These are phyloP conservation scores for Alouatta caraya DNA, from an alignment of 2,797 vertebrate genomes.

Conservation along the genomic window DNA sequence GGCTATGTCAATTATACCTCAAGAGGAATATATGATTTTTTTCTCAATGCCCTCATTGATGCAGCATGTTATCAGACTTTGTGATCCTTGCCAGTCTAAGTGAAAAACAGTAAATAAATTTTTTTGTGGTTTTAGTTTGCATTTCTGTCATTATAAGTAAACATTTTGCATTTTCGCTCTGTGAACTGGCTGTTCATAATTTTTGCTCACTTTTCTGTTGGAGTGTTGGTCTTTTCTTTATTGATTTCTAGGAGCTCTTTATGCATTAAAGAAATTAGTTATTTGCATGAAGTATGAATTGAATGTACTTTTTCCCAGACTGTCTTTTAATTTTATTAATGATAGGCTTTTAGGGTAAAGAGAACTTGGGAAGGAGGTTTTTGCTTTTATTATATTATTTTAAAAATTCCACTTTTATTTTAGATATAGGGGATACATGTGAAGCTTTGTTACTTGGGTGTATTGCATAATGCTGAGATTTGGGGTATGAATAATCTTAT, in stretches of 20 bases:
- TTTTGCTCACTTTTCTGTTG: background rate
- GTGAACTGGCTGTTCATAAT: background rate
- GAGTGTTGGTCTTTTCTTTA: background rate
- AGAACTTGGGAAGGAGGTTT: background rate
- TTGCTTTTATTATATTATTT: background rate
- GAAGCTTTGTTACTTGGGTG: background rate
- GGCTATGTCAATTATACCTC: background rate
- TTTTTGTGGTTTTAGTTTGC: background rate
- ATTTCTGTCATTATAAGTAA: background rate
- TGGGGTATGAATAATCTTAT: background rate
- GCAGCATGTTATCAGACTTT: background rate
- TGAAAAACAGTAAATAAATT: background rate
- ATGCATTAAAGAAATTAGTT: background rate
- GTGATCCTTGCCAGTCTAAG: background rate
- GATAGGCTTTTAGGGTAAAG: background rate
- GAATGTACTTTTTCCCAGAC: background rate
- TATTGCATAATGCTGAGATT: background rate
- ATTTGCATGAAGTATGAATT: background rate
- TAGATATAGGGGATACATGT: background rate
- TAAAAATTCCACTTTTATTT: background rate
- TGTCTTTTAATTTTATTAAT: constrained; percentile 17
- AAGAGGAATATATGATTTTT: background rate
- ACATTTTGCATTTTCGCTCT: background rate
- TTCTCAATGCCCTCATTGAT: background rate
- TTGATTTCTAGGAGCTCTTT: background rate